Evolutionary conservation across 1,140 invertebrate species (phyloP), one percentile per base, ranked within the genome.

Genomic region (Polypedilum pembai): DNA sequence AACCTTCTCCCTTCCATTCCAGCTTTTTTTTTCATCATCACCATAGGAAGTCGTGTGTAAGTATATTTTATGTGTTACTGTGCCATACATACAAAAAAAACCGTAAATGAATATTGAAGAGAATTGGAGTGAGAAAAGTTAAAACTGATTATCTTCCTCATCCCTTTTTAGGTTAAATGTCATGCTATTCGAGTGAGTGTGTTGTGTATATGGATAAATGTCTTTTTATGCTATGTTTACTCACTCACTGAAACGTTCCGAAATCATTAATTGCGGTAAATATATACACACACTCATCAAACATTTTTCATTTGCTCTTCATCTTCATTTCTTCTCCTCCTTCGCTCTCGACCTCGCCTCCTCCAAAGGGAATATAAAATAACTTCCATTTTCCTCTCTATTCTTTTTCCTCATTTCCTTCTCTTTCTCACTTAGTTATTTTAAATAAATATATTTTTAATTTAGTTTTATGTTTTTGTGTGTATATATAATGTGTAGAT

Each of bases 261-360:
- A 56, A 56, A 56, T 56, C 45, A 56, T 56, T 56, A 56, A 56
- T 56, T 56, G 45, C 45, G 45, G 45, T 56, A 56, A 56, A 56
- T n/a, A 56, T n/a, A 56, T 15, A 56, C 12, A 56, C 45, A n/a
- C 45, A 12, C 45, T 56, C 41, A 15, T 33, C 24, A 33, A 33
- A 33, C 24, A 33, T 33, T 33, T 33, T n/a, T n/a, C n/a, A n/a
- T 41, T 41, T 41, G 10, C 10, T 5, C 40, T 10, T 8, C 45
- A n/a, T 56, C 45, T 56, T 56, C 45, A 56, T 56, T n/a, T 56
- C 15, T 1, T 56, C n/a, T n/a, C n/a, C n/a, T n/a, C n/a, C n/a
- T 56, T 56, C n/a, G 15, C 45, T 56, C 45, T n/a, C n/a, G n/a
- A 3, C n/a, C 45, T 56, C 15, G 10, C 12, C 45, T 56, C n/a